Percentiles rank a stretch among this genome's conserved stretches.
Evolutionary conservation across 2,113 vertebrate genomes (phyloP).

Genomic region (Callipepla californica): DNA sequence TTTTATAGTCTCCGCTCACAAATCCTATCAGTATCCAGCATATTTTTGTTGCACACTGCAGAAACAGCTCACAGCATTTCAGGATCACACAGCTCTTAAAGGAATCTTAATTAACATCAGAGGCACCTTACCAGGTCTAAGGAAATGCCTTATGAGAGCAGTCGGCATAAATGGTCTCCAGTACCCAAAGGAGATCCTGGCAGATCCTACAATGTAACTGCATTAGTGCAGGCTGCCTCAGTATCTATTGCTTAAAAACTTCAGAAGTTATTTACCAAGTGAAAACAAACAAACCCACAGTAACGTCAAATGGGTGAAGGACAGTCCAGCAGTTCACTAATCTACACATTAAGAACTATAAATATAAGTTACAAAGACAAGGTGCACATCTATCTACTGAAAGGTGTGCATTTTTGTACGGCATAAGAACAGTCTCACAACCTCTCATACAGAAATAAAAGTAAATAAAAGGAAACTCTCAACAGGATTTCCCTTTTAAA

Average conservation of each 20-base stretch:
- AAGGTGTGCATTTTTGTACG: not conserved
- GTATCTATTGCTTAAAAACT: not conserved
- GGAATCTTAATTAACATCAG: not conserved
- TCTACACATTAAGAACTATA: not conserved
- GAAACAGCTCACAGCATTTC: not conserved
- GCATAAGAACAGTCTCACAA: not conserved
- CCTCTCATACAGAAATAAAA: not conserved
- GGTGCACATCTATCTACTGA: not conserved
- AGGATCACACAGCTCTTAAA: not conserved
- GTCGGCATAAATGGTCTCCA: not conserved
- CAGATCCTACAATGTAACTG: not conserved
- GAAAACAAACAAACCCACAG: not conserved
- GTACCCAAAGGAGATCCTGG: not conserved
- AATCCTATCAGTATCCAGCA: not conserved
- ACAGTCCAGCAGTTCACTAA: not conserved
- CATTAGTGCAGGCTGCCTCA: not conserved
- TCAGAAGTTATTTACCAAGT: not conserved
- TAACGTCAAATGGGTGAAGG: not conserved
- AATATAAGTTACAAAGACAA: not conserved
- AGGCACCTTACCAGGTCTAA: not conserved
- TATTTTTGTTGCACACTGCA: not conserved
- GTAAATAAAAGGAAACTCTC: not conserved
- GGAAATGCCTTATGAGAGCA: not conserved
- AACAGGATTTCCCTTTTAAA: not conserved
- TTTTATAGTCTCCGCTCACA: not conserved